phyloP scores from a whole-genome alignment of 1,140 invertebrate species.

The Drosophila seguyi region DNA sequence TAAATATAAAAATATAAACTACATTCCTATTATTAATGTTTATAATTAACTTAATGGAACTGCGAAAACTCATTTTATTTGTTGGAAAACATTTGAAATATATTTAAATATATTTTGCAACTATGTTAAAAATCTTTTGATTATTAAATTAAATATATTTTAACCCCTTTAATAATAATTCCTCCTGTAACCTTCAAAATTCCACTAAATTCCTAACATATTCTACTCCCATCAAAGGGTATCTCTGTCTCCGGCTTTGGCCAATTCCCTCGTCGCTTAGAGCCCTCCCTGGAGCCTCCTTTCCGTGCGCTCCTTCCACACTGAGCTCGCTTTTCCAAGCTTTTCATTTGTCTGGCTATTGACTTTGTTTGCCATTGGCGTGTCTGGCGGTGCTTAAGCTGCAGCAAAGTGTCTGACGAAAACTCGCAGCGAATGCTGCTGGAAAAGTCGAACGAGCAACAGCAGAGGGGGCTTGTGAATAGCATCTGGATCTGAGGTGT shows the following conservation, averaged over 20 bases:
- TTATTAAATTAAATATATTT: too few species aligned
- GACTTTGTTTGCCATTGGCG: constrained; percentile 78
- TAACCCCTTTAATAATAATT: neutral
- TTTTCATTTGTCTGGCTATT: constrained; percentile 81
- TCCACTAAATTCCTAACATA: accelerated
- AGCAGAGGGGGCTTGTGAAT: neutral
- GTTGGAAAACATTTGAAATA: too few species aligned
- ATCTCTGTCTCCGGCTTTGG: neutral
- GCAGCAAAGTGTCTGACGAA: constrained; percentile 45
- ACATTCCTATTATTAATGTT: too few species aligned
- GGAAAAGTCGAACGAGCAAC: constrained; percentile 8
- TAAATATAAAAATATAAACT: neutral
- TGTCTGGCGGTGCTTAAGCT: constrained; percentile 74
- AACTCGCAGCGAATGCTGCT: constrained; percentile 20
- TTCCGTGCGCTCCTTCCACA: constrained; percentile 10
- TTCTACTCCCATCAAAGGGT: neutral
- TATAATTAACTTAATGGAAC: too few species aligned
- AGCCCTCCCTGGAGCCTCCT: constrained; percentile 26
- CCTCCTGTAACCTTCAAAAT: neutral
- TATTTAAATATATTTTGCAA: too few species aligned
- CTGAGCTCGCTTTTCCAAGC: constrained; percentile 43
- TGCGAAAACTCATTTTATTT: too few species aligned
- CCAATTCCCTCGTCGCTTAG: constrained; percentile 9
- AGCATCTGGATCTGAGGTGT: constrained; percentile 39
- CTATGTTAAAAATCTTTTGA: too few species aligned